Evolutionary conservation across 2,888 invertebrate genomes (phyloP).

Genomic region (Lepas anatifera): DNA sequence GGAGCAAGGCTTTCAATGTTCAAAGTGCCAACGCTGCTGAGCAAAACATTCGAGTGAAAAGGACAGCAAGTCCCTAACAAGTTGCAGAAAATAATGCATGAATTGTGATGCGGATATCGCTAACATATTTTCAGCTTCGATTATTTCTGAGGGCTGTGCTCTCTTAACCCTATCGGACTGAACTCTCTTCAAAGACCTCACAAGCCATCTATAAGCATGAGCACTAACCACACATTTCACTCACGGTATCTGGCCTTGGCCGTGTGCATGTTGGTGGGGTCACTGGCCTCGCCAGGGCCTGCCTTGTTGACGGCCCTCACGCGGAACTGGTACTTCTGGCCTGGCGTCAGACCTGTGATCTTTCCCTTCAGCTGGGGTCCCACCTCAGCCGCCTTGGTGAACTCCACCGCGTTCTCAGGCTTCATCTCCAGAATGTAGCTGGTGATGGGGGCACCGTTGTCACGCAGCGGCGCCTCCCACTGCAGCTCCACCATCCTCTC

Average conservation of each 20-base stretch:
- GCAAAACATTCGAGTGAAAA: too few species aligned
- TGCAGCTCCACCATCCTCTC: slow-evolving; percentile 80
- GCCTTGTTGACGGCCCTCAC: slow-evolving; percentile 91
- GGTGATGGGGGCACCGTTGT: slow-evolving; percentile 87
- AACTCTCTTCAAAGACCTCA: too few species aligned
- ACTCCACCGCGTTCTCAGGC: slow-evolving; percentile 68
- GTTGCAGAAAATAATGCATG: too few species aligned
- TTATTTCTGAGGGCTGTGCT: too few species aligned
- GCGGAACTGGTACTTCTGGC: slow-evolving; percentile 90
- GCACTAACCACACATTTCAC: too few species aligned
- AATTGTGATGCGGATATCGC: too few species aligned
- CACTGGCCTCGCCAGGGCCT: slow-evolving; percentile 81
- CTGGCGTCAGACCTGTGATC: slow-evolving; percentile 80
- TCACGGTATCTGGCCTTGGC: slow-evolving; percentile 77
- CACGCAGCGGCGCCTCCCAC: slow-evolving; percentile 79
- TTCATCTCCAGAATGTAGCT: slow-evolving; percentile 82
- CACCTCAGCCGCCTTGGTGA: slow-evolving; percentile 72
- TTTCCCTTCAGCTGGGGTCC: slow-evolving; percentile 72
- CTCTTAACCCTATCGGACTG: too few species aligned
- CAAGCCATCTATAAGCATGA: too few species aligned
- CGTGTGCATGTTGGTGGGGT: slow-evolving; percentile 81
- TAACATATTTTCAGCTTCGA: too few species aligned
- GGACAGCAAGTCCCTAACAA: too few species aligned
- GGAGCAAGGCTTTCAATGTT: too few species aligned
- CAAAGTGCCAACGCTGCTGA: too few species aligned